Conservation (phyloP, 1,140 invertebrate species). For the Drosophila serrata region DNA sequence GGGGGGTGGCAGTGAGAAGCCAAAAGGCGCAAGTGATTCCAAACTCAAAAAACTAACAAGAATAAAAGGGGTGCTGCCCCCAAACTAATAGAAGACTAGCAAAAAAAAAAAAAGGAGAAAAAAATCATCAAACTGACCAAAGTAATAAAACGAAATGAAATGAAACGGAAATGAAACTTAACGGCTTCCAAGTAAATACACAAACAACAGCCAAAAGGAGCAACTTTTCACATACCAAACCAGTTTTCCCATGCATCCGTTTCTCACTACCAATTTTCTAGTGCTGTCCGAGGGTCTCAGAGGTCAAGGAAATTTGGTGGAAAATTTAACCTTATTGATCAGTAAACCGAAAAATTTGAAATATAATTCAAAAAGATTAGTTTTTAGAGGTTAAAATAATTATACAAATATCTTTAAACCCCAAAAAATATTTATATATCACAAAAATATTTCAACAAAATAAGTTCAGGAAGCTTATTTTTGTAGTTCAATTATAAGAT, state of each 20-base stretch:
- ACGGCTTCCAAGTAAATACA: slow-evolving; percentile 79
- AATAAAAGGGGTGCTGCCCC: slow-evolving; percentile 30
- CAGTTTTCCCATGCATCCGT: slow-evolving; percentile 44
- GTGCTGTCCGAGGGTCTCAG: slow-evolving; percentile 12
- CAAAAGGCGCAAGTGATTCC: slow-evolving; percentile 39
- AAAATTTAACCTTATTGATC: neutral
- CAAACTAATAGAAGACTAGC: slow-evolving; percentile 14
- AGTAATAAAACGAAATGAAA: slow-evolving; percentile 79
- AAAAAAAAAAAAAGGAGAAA: neutral
- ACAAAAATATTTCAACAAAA: too few relatives aligned
- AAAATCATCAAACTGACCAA: slow-evolving; percentile 70
- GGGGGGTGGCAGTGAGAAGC: neutral
- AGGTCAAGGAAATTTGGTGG: neutral
- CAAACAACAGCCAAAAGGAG: slow-evolving; percentile 68
- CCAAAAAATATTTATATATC: too few relatives aligned
- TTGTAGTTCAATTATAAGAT: too few relatives aligned
- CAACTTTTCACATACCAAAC: slow-evolving; percentile 67
- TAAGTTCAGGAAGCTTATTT: too few relatives aligned
- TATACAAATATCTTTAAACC: too few relatives aligned
- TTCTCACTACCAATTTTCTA: slow-evolving; percentile 21
- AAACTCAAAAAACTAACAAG: slow-evolving; percentile 53
- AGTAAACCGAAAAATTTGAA: too few relatives aligned
- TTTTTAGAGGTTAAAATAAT: too few relatives aligned
- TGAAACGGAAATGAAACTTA: slow-evolving; percentile 83
- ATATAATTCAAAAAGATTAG: too few relatives aligned